Percentiles rank a stretch among this genome's conserved stretches.
Evolutionary conservation across 2,797 vertebrate genomes (phyloP).

Genomic region (Chiroxiphia lanceolata): DNA sequence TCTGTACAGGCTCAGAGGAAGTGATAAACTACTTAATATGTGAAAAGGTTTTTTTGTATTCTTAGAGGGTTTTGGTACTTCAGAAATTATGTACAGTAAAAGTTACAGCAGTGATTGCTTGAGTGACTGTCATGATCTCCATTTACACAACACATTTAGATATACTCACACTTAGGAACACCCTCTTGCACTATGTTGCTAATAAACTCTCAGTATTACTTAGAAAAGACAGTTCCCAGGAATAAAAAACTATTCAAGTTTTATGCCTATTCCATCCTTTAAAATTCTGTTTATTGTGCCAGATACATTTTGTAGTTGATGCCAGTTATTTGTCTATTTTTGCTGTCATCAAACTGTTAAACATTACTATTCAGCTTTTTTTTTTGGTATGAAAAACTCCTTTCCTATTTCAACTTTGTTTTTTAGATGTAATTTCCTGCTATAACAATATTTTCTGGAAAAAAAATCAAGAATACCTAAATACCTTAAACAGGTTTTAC

Average conservation of each 20-base stretch:
- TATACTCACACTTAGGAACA: not conserved
- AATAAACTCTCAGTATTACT: not conserved
- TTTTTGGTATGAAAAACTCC: not conserved
- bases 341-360: not conserved
- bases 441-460: conserved; percentile 21
- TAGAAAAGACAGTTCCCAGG: not conserved
- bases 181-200: not conserved
- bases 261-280: not conserved
- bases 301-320: not conserved
- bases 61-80: not conserved
- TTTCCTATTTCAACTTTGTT: not conserved
- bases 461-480: conserved; percentile 10
- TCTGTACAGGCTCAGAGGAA: not conserved
- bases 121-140: not conserved
- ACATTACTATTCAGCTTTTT: not conserved
- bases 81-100: not conserved
- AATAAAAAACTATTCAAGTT: not conserved
- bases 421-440: conserved; percentile 24
- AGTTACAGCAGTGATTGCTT: not conserved
- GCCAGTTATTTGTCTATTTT: not conserved
- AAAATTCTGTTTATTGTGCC: not conserved
- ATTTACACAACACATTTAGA: not conserved
- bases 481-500: conserved; percentile 41
- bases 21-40: not conserved
- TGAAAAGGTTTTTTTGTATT: not conserved